Evolutionary conservation across 2,888 invertebrate genomes (phyloP).

Genomic region (Papilio protenor): DNA sequence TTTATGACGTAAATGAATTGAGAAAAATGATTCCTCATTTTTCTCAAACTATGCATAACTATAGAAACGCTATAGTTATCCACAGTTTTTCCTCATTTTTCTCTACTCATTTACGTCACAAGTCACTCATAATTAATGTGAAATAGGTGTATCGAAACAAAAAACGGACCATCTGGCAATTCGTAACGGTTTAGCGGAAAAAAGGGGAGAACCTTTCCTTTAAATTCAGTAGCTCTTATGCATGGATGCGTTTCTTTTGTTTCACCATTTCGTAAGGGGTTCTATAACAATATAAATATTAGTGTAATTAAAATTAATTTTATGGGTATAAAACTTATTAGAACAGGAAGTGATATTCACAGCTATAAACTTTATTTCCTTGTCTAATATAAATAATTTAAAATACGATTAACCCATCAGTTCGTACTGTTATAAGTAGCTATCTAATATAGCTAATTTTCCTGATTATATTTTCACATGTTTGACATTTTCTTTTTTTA

Average conservation of each 20-base stretch:
- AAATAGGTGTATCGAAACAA: constrained; percentile 64
- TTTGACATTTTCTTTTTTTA: no score
- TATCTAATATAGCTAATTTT: no score
- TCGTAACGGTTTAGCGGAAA: constrained; percentile 75
- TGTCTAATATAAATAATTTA: neutral
- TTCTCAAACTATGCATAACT: no score
- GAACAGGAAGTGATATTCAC: neutral
- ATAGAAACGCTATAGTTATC: neutral
- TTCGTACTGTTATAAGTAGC: no score
- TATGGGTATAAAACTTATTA: neutral
- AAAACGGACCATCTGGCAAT: constrained; percentile 78
- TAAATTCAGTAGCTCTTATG: constrained; percentile 80
- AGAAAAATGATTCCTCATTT: no score
- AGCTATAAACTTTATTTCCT: neutral
- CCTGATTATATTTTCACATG: no score
- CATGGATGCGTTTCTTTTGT: constrained; percentile 63
- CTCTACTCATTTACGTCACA: constrained; percentile 23
- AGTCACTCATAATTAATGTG: constrained; percentile 45
- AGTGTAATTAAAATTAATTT: neutral
- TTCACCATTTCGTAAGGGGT: constrained; percentile 46
- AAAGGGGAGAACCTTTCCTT: constrained; percentile 67
- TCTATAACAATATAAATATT: constrained; percentile 7
- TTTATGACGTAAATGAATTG: neutral
- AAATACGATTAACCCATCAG: no score
- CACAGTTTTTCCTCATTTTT: constrained; percentile 7